Evolutionary conservation across 2,888 invertebrate species (phyloP), one percentile per base, ranked within the genome.

Genomic region (Spodoptera littoralis): DNA sequence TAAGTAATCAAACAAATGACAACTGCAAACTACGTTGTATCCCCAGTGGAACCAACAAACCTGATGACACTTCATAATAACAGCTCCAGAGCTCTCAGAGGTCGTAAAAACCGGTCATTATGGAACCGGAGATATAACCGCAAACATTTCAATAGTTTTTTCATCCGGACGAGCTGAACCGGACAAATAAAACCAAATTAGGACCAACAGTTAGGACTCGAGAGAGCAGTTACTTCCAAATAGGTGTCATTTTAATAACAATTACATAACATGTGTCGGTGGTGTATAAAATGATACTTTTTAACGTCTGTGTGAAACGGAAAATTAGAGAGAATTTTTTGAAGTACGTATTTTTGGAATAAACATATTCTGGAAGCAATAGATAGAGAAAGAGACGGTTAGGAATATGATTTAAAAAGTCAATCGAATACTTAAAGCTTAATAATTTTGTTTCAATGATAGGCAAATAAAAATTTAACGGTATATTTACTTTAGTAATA

Each of bases 101-200:
- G 60, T 41, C 22, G 46, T 74, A 64, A 70, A 36, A 62, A 46
- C 45, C 6, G 44, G n/a, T 36, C 52, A 64, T 55, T 54, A 61
- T 36, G 44, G 11, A 70, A 46, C 52, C 49, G 48, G 36, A 49
- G 49, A 61, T 52, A 68, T 65, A 61, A 64, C 47, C 42, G 13
- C 51, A 36, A 53, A 52, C 47, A 47, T 43, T 13, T 44, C 36
- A 56, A 67, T 76, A 70, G 73, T 64, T 65, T 66, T 76, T 76
- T 71, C 50, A 47, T 56, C 43, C 60, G 24, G 6, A 22, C 12
- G 44, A 44, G 24, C 24, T 53, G 27, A 57, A 59, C 56, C 50
- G 36, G n/a, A 6, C 45, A 18, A 53, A 3, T 9, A 46, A 45
- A 57, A 65, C 60, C 66, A 69, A 66, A 72, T 73, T 75, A 65